These are phyloP conservation scores for Xenus cinereus DNA, from an alignment of 2,113 vertebrate genomes.

Conservation along the genomic window DNA sequence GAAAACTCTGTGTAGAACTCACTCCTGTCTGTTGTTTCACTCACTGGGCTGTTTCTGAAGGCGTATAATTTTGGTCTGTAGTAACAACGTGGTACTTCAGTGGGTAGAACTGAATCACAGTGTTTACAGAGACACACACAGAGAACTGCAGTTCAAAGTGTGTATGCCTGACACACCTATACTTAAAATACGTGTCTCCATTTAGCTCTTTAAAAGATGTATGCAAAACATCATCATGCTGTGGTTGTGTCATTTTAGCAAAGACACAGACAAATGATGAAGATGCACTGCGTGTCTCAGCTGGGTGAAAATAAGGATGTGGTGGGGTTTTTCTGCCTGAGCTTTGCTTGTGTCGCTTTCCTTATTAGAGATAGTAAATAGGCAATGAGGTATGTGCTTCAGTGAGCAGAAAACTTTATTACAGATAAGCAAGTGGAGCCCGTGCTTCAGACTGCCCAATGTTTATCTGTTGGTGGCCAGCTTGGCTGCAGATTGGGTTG, in stretches of 20 bases:
- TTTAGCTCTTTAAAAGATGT: neutral
- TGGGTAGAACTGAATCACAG: neutral
- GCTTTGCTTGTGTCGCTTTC: neutral
- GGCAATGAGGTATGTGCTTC: neutral
- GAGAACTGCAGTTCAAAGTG: rapidly evolving
- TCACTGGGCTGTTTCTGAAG: neutral
- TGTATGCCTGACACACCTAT: neutral
- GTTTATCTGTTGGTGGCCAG: neutral
- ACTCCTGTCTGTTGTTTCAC: neutral
- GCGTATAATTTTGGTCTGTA: neutral
- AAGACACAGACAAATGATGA: neutral
- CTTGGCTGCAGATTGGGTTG: neutral
- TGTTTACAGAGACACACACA: neutral
- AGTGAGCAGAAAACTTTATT: neutral
- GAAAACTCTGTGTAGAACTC: neutral
- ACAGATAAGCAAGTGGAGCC: neutral
- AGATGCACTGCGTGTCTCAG: neutral
- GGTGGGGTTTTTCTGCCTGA: neutral
- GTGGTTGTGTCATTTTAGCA: rapidly evolving
- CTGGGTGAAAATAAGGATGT: neutral
- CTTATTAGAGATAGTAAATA: neutral
- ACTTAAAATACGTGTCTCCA: neutral
- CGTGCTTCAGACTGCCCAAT: neutral
- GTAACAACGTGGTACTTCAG: neutral
- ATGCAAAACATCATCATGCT: neutral